Evolutionary conservation across 2,888 invertebrate genomes (phyloP).

Genomic region (Caenorhabditis japonica): DNA sequence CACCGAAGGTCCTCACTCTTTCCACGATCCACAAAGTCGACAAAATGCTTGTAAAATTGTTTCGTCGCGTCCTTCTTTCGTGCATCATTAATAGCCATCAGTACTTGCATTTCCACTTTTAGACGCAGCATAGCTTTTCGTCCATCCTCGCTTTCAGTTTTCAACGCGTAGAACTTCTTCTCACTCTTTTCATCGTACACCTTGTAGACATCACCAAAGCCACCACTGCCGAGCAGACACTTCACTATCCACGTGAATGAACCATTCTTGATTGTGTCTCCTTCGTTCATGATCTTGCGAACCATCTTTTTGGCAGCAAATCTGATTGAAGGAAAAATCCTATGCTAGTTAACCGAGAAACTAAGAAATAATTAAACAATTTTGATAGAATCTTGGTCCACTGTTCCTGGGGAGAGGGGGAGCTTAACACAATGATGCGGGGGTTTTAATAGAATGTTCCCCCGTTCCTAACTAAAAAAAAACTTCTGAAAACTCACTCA

Average conservation of each 20-base stretch:
- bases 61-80: conserved; percentile 3
- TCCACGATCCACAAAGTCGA: conserved; percentile 58
- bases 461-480: too few relatives aligned
- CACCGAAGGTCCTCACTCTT: conserved; percentile 47
- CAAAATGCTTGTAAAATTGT: conserved; percentile 33
- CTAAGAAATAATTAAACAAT: too few relatives aligned
- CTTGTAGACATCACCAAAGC: conserved; percentile 61
- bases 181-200: conserved; percentile 28
- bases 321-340: conserved; percentile 2
- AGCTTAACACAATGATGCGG: too few relatives aligned
- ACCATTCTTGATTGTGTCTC: conserved; percentile 29
- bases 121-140: conserved; percentile 55
- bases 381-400: too few relatives aligned
- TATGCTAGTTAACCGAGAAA: background rate
- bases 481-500: conserved; percentile 9
- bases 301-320: conserved; percentile 7
- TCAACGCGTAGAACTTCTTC: conserved; percentile 53
- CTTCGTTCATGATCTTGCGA: conserved; percentile 37
- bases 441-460: too few relatives aligned
- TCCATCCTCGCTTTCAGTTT: conserved; percentile 58
- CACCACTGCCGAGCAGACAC: conserved; percentile 53
- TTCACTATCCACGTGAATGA: conserved; percentile 38
- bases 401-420: too few relatives aligned
- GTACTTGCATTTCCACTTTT: conserved; percentile 55
- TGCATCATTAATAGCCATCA: conserved; percentile 35